Evolutionary conservation across 1,140 invertebrate species (phyloP), one percentile per base, ranked within the genome.

Genomic region (Drosophila arizonae): DNA sequence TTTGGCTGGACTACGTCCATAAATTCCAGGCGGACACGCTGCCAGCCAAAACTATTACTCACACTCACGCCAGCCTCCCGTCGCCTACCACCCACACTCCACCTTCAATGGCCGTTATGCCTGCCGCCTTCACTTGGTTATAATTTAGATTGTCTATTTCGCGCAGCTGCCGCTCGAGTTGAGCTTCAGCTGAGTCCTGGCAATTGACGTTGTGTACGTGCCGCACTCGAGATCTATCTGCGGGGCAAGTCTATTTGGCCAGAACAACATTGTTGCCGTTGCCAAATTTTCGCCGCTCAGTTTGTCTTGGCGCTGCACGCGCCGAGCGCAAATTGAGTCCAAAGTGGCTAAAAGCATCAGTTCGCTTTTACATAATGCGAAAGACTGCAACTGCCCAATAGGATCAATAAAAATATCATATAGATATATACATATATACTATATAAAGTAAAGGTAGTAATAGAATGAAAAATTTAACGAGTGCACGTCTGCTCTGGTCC

Each of bases 31-130:
- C 68, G 77, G 70, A 72, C 55, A 57, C 72, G 72, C 54, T 68
- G 84, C 84, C 84, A 82, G 82, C 82, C 82, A 87, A 88, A 87
- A 87, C 82, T 87, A 87, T 87, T 87, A 87, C 82, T 88, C 82
- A 87, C 84, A 82, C 82, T 79, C 79, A 39, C 64, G 21, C 21
- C 21, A 24, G 21, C 3, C 21, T 24, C 21, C 21, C 1, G 51
- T 52, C 58, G 15, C 65, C 76, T 4, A 30, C 28, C 28, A 17
- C 28, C 39, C 65, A 41, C 21, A 24, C 21, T 3, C 58, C 65
- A n/a, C 51, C 54, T 13, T 43, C 63, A 48, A 43, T 65, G 28
- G 50, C n/a, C 63, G 28, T 60, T 30, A 48, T 48, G 57, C 43
- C 15, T 43, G 3, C 57, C 43, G 57, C 24, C 15, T 45, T 43